Evolutionary conservation across 2,888 invertebrate genomes (phyloP).

Genomic region (Pammene aurita): DNA sequence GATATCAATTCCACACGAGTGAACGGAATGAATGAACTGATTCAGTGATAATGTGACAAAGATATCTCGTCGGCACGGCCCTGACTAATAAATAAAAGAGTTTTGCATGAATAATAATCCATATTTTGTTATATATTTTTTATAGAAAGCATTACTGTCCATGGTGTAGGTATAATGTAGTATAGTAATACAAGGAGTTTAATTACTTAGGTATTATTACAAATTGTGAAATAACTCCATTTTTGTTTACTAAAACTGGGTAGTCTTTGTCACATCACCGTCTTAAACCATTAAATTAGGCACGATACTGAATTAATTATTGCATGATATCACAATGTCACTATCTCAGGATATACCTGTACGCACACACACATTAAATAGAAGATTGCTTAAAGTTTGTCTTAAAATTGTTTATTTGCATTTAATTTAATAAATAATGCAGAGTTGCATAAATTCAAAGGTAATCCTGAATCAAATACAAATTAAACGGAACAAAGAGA

Average conservation of each 20-base stretch:
- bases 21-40: slow-evolving; percentile 30
- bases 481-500: neutral
- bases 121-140: neutral
- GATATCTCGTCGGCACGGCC: slow-evolving; percentile 29
- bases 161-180: neutral
- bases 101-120: slow-evolving; percentile 3
- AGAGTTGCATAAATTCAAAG: slow-evolving; percentile 1
- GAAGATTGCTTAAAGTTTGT: neutral
- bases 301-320: too few species aligned
- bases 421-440: slow-evolving; percentile 8
- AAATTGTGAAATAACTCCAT: too few species aligned
- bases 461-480: slow-evolving; percentile 17
- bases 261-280: too few species aligned
- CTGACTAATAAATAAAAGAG: slow-evolving; percentile 11
- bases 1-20: slow-evolving; percentile 32
- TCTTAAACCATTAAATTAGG: too few species aligned
- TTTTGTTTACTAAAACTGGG: too few species aligned
- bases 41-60: slow-evolving; percentile 36
- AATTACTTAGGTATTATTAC: too few species aligned
- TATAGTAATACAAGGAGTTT: neutral
- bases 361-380: too few species aligned
- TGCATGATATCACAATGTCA: too few species aligned
- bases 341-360: too few species aligned
- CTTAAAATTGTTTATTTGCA: slow-evolving; percentile 5
- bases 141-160: neutral